A percentile compares a stretch with the other conserved stretches of the same genome.
Conservation (phyloP, 2,113 vertebrate species). For the human region GRCh38 chr11:1452001-1452500, state of each 20-base stretch:
- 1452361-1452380: background rate
- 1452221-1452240: accelerated
- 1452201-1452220: background rate
- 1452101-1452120: background rate
- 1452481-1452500: no score
- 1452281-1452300: background rate
- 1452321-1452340: background rate
- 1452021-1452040: background rate
- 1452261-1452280: background rate
- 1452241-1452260: background rate
- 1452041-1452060: background rate
- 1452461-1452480: background rate
- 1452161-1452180: background rate
- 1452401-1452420: no score
- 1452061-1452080: accelerated
- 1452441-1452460: background rate
- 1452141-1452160: background rate
- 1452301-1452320: background rate
- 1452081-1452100: no score
- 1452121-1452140: accelerated
- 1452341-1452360: no score
- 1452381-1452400: background rate
- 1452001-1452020: background rate
- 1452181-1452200: background rate
- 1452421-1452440: background rate